Base-by-base conservation (phyloP, 2,797 vertebrate species). In the Takifugu ocellatus region DNA sequence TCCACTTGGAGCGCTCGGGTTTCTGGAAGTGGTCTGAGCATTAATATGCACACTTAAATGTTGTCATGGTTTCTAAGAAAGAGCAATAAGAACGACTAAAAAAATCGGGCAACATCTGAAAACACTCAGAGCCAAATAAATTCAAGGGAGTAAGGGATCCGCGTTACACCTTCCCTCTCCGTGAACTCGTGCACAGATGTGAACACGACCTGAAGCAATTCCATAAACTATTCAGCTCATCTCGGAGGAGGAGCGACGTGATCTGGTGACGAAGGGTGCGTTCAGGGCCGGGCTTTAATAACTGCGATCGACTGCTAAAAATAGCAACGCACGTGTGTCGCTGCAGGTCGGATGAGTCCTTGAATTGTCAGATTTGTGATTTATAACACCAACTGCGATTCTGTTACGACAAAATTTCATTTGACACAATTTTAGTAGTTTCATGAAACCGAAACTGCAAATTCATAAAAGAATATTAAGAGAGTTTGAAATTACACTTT, bases 1-100 rank as follows among this genome's bases (percentile, higher is more conserved):
- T 72, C 69, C 56, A 72, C 77, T 77, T 66, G 61, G 53, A 7
- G 3, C 61, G 62, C 69, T 72, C 75, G 57, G 44, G 61, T 63
- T 75, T 51, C 66, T 75, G 60, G 57, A 66, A 62, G 54, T 48
- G 24, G 25, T 54, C 48, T 50, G 66, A 58, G 55, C 14, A 14
- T 29, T 48, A 43, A 57, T 39, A 62, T 25, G 14, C 36, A 39
- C 36, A 39, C 36, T 2, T 5, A 39, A 12, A 12, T 12, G 36
- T 14, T 39, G 36, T 39, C 36, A 7, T 47, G 49, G 42, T 43
- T 42, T 33, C 49, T 58, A 61, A 27, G 59, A 16, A 21, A 17
- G 54, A 54, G 24, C 47, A 33, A 55, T 54, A 45, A 49, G 25
- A 10, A 49, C 51, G 63, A 63, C 81, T 21, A 21, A 33, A 11